A percentile compares a stretch with the other conserved stretches of the same genome.
Conservation (phyloP, 2,797 vertebrate genomes). For the Phoeniculus purpureus region DNA sequence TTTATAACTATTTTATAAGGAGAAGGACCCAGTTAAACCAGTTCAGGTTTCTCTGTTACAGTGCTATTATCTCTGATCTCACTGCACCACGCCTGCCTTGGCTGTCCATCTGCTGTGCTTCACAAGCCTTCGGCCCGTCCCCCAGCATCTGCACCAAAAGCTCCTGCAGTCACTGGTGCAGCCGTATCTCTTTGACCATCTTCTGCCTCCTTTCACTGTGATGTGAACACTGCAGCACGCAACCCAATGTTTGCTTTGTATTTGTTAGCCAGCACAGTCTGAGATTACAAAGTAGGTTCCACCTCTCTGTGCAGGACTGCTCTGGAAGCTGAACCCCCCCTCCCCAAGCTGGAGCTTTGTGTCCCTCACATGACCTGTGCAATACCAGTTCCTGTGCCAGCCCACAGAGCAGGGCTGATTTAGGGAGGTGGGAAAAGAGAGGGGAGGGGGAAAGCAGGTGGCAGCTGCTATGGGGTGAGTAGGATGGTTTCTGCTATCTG, state of each 20-base stretch:
- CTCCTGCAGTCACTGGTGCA: neutral
- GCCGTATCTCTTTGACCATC: neutral
- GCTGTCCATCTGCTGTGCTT: neutral
- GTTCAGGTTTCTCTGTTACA: constrained; percentile 39
- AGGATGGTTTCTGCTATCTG: neutral
- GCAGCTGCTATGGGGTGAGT: neutral
- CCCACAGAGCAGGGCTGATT: neutral
- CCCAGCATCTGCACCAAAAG: neutral
- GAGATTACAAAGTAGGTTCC: neutral
- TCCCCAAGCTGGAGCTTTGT: rapidly evolving
- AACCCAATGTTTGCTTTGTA: neutral
- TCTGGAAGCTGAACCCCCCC: neutral
- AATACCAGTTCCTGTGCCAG: neutral
- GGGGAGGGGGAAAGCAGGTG: neutral
- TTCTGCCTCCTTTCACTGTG: neutral
- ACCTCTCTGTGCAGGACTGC: neutral
- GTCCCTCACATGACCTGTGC: rapidly evolving
- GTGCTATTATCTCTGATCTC: neutral
- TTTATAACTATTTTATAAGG: constrained; percentile 64
- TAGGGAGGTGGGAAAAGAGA: neutral
- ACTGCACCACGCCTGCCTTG: neutral
- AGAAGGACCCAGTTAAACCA: constrained; percentile 26
- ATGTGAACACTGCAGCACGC: neutral
- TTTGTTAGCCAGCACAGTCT: neutral
- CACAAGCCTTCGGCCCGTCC: rapidly evolving